phyloP scores from a whole-genome alignment of 2,888 invertebrate genomes.

The Rhagium mordax region DNA sequence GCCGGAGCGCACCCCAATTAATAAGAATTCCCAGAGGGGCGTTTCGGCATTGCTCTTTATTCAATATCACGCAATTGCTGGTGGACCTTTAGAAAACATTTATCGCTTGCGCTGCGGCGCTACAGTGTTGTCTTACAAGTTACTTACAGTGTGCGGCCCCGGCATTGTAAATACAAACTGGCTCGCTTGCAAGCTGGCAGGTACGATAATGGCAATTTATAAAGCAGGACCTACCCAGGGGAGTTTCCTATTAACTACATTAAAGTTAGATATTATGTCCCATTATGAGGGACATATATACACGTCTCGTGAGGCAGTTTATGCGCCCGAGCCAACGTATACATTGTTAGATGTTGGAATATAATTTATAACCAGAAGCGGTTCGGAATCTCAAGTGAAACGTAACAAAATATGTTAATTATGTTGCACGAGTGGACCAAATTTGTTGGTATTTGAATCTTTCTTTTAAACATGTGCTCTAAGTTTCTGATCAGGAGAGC shows the following conservation, averaged over 20 bases:
- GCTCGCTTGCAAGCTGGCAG: not conserved
- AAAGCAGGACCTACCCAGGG: not conserved
- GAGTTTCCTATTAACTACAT: not conserved
- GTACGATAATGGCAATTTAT: not conserved
- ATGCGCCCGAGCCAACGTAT: not conserved
- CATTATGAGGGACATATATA: not conserved
- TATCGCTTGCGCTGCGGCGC: too few relatives aligned
- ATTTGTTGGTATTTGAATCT: too few relatives aligned
- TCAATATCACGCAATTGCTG: conserved; percentile 6
- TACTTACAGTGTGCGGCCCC: too few relatives aligned
- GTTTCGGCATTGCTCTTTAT: conserved; percentile 2
- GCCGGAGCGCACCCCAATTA: not conserved
- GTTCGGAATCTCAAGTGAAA: too few relatives aligned
- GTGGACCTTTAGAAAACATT: too few relatives aligned
- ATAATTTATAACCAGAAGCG: too few relatives aligned
- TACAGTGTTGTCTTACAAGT: too few relatives aligned
- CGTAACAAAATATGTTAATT: too few relatives aligned
- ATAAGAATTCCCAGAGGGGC: not conserved
- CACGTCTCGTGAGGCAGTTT: not conserved
- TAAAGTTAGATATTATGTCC: not conserved
- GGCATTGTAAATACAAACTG: not conserved
- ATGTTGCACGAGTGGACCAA: too few relatives aligned
- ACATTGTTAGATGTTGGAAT: not conserved
- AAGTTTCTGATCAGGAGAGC: too few relatives aligned
- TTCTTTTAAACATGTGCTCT: too few relatives aligned